Evolutionary conservation across 2,113 vertebrate genomes (phyloP).

Genomic region (western clawed frog (Xenopus tropicalis)): DNA sequence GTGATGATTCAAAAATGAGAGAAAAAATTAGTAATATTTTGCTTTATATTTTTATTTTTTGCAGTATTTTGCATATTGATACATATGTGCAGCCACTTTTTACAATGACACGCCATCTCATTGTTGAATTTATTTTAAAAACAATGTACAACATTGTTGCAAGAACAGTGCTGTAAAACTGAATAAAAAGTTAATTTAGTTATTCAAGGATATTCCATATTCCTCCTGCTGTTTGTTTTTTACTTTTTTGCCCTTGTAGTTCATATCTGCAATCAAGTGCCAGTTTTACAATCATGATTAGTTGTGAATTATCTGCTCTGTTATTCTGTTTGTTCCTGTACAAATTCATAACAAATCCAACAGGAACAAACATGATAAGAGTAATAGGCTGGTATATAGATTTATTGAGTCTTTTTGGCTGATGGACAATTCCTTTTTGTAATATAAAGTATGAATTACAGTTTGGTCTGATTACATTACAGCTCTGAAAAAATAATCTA

Average conservation of each 20-base stretch:
- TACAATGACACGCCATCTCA: too few relatives aligned
- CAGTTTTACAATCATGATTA: conserved; percentile 41
- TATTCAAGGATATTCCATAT: not conserved
- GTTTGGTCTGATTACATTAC: conserved; percentile 51
- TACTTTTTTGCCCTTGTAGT: conserved; percentile 37
- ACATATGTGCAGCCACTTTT: too few relatives aligned
- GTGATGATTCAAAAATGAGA: too few relatives aligned
- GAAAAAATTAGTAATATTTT: too few relatives aligned
- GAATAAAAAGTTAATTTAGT: not conserved
- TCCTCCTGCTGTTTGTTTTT: too few relatives aligned
- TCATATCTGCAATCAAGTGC: conserved; percentile 30
- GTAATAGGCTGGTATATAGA: conserved; percentile 44
- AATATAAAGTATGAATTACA: conserved; percentile 49
- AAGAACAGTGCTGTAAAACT: not conserved
- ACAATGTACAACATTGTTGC: too few relatives aligned
- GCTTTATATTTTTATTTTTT: too few relatives aligned
- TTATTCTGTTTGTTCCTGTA: conserved; percentile 60
- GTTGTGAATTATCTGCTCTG: conserved; percentile 53
- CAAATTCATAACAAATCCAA: conserved; percentile 54
- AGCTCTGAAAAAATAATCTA: conserved; percentile 49
- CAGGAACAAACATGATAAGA: conserved; percentile 60
- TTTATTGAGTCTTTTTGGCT: conserved; percentile 50
- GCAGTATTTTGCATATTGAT: too few relatives aligned
- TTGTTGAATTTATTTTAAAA: too few relatives aligned
- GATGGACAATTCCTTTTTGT: conserved; percentile 49